phyloP scores from a whole-genome alignment of 2,113 vertebrate species.

The Poeciliopsis prolifica region DNA sequence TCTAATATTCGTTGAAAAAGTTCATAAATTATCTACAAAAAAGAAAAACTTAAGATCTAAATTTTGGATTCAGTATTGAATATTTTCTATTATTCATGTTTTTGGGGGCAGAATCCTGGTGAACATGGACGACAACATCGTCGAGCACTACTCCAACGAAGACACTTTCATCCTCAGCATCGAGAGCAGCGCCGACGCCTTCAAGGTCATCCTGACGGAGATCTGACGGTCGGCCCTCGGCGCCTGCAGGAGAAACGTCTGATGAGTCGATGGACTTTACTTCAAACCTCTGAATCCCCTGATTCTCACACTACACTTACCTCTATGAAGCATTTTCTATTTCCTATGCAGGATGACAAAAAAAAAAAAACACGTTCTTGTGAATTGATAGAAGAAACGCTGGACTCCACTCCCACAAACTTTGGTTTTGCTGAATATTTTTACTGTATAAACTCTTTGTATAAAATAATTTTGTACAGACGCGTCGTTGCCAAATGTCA shows the following conservation, averaged over 20 bases:
- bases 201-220: conserved; percentile 94
- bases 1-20: too few species aligned
- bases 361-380: not conserved
- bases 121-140: conserved; percentile 98
- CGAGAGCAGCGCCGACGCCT: conserved; percentile 87
- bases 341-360: conserved; percentile 24
- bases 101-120: conserved; percentile 88
- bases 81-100: not conserved
- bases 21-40: not conserved
- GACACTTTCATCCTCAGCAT: conserved; percentile 96
- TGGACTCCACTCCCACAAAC: conserved; percentile 3
- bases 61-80: too few species aligned
- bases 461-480: conserved; percentile 58
- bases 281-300: conserved; percentile 1
- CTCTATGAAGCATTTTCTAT: conserved; percentile 47
- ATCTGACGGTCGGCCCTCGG: conserved; percentile 68
- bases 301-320: conserved; percentile 31
- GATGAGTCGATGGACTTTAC: conserved; percentile 51
- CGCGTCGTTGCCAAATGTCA: conserved; percentile 54
- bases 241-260: conserved; percentile 19
- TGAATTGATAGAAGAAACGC: conserved; percentile 37
- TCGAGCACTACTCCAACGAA: conserved; percentile 97
- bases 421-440: conserved; percentile 38
- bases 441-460: conserved; percentile 58
- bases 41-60: not conserved